Evolutionary conservation across 2,113 vertebrate species (phyloP), one percentile per base, ranked within the genome.

Genomic region (Morone chrysops): DNA sequence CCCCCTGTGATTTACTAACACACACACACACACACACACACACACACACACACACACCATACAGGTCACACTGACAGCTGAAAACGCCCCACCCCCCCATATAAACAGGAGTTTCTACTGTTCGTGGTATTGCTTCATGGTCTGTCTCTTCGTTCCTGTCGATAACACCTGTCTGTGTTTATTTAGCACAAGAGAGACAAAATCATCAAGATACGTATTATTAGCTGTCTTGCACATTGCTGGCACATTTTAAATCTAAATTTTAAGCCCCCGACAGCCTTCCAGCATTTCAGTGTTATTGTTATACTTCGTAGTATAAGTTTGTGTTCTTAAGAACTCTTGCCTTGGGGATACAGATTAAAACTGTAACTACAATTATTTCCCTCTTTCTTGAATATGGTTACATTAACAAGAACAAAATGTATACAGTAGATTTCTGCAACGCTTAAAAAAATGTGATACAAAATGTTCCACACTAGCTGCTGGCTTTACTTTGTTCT

Each of bases 401-500:
- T 56, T 22, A 78, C 18, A 43, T 79, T 76, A 83, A 50, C 17
- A 48, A 56, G 59, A 66, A 48, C 47, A 62, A 80, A 76, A 48
- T 6, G 8, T 61, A 17, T 38, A 51, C 4, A 9, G 71, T 40
- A 38, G n/a, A 45, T 82, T 71, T 40, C 59, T 75, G 60, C 13
- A 45, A 48, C 56, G 48, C 61, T 70, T 17, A 40, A 31, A 63
- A 48, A 50, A 45, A 51, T 11, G n/a, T 22, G 47, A 25, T 50
- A 40, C 4, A 51, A 59, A 45, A 47, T 54, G 45, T 40, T 54
- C 13, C 22, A n/a, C 38, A 25, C 8, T 4, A 41, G 67, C 67
- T 80, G 61, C 54, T 77, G 77, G 68, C 56, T 36, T 60, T 38
- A 38, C 43, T 67, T 72, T 71, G 20, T 48, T 50, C 14, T 43